Evolutionary conservation across 2,888 invertebrate genomes (phyloP).

Genomic region (Arge pagana): DNA sequence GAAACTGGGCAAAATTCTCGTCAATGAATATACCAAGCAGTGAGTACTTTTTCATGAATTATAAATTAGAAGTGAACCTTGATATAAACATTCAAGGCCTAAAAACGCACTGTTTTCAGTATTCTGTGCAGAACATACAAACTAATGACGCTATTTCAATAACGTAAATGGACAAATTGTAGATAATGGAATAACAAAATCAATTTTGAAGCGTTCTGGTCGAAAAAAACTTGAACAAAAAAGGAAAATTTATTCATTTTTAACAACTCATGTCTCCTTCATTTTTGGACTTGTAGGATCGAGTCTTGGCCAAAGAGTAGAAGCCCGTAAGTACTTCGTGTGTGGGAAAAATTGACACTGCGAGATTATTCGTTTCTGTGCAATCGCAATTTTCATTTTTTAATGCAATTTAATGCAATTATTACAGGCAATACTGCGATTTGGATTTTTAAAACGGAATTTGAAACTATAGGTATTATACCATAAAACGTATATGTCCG

Average conservation of each 20-base stretch:
- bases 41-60: too few relatives aligned
- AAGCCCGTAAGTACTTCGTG: not conserved
- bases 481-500: not conserved
- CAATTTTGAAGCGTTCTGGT: too few relatives aligned
- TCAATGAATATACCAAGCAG: too few relatives aligned
- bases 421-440: not conserved
- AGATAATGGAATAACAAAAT: too few relatives aligned
- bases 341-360: not conserved
- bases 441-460: not conserved
- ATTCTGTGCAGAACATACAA: too few relatives aligned
- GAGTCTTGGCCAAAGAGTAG: not conserved
- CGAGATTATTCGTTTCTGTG: not conserved
- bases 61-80: too few relatives aligned
- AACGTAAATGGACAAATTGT: too few relatives aligned
- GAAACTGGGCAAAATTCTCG: too few relatives aligned
- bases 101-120: too few relatives aligned
- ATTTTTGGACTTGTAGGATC: not conserved
- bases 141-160: too few relatives aligned
- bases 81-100: too few relatives aligned
- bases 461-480: not conserved
- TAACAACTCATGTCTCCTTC: not conserved
- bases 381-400: constrained; percentile 2
- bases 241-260: not conserved
- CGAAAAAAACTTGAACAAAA: not conserved
- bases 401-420: not conserved